phyloP scores from a whole-genome alignment of 2,888 invertebrate species.

The Ceramica pisi region DNA sequence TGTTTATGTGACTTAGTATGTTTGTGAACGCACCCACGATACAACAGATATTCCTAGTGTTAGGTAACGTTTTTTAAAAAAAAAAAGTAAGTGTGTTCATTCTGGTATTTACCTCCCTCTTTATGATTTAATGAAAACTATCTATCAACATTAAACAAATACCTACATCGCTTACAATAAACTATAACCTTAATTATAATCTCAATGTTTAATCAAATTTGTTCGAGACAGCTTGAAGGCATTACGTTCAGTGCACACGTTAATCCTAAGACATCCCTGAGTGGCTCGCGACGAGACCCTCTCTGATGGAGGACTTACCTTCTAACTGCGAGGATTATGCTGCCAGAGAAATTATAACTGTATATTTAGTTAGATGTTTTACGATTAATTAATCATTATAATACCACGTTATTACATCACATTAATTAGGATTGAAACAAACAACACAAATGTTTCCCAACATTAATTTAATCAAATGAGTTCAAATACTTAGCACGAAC shows the following conservation, averaged over 20 bases:
- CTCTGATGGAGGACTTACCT: neutral
- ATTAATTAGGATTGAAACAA: constrained; percentile 17
- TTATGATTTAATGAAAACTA: neutral
- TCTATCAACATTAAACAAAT: neutral
- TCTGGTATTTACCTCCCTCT: neutral
- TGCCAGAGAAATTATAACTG: neutral
- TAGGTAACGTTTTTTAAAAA: too few relatives aligned
- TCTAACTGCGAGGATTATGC: constrained; percentile 12
- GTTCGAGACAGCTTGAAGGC: neutral
- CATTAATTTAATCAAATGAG: constrained; percentile 21
- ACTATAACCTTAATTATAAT: constrained; percentile 2
- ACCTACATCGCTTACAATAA: neutral
- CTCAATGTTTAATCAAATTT: neutral
- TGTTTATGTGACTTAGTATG: too few relatives aligned
- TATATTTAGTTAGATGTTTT: neutral
- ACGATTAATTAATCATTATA: neutral
- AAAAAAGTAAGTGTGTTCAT: too few relatives aligned
- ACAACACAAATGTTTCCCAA: neutral
- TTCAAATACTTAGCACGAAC: constrained; percentile 17
- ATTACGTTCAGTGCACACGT: neutral
- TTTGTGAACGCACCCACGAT: too few relatives aligned
- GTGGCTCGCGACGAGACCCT: neutral
- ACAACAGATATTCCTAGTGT: too few relatives aligned
- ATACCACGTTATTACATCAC: neutral
- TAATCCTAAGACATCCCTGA: constrained; percentile 3